Evolutionary conservation across 2,113 vertebrate genomes (phyloP).

Genomic region (Rattus norvegicus): GRCr8 NC_086027.1:84808001-84808500

Average conservation of each 20-base stretch:
- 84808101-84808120: background rate
- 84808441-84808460: background rate
- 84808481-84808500: background rate
- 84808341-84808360: background rate
- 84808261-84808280: background rate
- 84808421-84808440: background rate
- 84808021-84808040: background rate
- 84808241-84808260: background rate
- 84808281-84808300: background rate
- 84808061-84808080: background rate
- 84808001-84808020: background rate
- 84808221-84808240: too few species aligned
- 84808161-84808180: background rate
- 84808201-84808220: background rate
- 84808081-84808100: background rate
- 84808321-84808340: background rate
- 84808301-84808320: background rate
- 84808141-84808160: background rate
- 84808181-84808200: background rate
- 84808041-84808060: background rate
- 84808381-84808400: background rate
- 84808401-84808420: background rate
- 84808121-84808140: background rate
- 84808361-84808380: constrained; percentile 4
- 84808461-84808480: background rate